Evolutionary conservation across 1,140 invertebrate genomes (phyloP).

Genomic region (Ceratitis capitata): DNA sequence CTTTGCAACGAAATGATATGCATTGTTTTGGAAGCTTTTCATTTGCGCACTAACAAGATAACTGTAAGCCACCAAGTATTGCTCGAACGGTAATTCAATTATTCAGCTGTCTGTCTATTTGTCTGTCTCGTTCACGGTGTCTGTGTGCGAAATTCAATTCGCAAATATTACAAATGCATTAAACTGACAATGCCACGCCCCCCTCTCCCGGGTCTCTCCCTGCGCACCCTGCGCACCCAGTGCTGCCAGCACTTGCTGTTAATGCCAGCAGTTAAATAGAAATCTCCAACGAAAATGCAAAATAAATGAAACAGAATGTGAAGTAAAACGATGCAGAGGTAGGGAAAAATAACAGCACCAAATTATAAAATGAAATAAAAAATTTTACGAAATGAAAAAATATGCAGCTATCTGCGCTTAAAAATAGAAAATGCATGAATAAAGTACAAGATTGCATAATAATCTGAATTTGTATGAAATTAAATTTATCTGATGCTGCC

Average conservation of each 20-base stretch:
- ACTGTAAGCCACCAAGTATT: not conserved
- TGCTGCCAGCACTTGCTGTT: too few relatives aligned
- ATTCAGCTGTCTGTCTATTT: conserved; percentile 33
- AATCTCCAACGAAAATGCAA: not conserved
- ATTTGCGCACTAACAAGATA: not conserved
- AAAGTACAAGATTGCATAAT: conserved; percentile 18
- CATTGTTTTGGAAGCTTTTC: not conserved
- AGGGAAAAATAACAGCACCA: too few relatives aligned
- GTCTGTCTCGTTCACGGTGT: too few relatives aligned
- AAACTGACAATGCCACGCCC: not conserved
- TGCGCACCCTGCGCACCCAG: not conserved
- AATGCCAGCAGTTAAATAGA: not conserved
- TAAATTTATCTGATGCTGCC: conserved; percentile 20
- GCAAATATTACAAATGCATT: conserved; percentile 34
- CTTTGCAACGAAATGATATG: not conserved
- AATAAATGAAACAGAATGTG: not conserved
- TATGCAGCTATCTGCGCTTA: too few relatives aligned
- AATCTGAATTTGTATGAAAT: conserved; percentile 37
- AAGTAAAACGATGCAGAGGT: not conserved
- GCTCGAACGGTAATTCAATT: conserved; percentile 20
- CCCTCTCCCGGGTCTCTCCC: not conserved
- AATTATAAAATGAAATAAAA: not conserved
- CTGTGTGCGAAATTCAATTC: conserved; percentile 22
- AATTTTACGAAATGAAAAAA: not conserved
- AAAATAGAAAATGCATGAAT: not conserved